Conservation (phyloP, 2,888 invertebrate species). For the Thymelicus sylvestris region DNA sequence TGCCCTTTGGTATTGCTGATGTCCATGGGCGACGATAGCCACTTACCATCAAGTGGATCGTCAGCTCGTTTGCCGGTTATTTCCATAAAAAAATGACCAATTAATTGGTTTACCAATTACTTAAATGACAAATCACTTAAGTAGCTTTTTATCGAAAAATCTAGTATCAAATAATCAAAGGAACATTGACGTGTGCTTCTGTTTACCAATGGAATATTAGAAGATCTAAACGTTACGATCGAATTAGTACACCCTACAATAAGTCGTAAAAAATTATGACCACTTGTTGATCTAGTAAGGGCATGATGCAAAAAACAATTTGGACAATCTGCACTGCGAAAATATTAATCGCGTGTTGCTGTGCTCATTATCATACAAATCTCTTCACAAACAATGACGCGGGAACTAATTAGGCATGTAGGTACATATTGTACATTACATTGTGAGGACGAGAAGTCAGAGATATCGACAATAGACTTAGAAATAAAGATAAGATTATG, state of each 20-base stretch:
- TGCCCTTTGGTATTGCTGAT: no score
- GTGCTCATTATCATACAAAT: conserved; percentile 30
- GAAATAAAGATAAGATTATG: conserved; percentile 5
- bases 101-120: no score
- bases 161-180: background rate
- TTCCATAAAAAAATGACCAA: no score
- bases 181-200: background rate
- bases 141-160: background rate
- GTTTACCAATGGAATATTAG: conserved; percentile 51
- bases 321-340: conserved; percentile 59
- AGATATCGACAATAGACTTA: conserved; percentile 4
- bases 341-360: conserved; percentile 38
- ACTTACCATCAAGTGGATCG: no score
- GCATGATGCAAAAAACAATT: conserved; percentile 66
- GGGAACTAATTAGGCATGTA: background rate
- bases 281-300: conserved; percentile 69
- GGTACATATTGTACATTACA: background rate
- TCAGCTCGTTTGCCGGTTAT: no score
- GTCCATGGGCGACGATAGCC: no score
- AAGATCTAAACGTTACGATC: conserved; percentile 57
- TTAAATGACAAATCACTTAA: background rate
- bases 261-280: conserved; percentile 77
- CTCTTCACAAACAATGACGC: conserved; percentile 17
- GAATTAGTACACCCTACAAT: conserved; percentile 74
- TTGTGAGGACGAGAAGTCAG: conserved; percentile 4